phyloP scores from a whole-genome alignment of 2,888 invertebrate genomes.

The Alloplasta piceator region DNA sequence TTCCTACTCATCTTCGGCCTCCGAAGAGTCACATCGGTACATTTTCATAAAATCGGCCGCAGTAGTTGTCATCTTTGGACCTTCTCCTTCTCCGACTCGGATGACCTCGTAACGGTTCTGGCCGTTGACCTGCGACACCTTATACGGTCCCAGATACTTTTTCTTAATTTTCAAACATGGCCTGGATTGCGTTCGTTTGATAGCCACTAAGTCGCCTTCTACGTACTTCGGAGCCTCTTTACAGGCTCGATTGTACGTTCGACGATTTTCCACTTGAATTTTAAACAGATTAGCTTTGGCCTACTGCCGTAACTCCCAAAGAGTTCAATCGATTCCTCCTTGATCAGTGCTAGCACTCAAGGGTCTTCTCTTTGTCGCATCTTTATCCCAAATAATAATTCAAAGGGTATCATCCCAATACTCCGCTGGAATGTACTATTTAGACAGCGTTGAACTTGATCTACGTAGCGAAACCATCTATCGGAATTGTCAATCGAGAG shows the following conservation, averaged over 20 bases:
- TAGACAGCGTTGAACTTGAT: slow-evolving; percentile 4
- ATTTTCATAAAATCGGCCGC: background rate
- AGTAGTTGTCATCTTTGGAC: too few relatives aligned
- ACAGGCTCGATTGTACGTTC: slow-evolving; percentile 7
- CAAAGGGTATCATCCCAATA: too few relatives aligned
- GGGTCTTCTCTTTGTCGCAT: slow-evolving; percentile 13
- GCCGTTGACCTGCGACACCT: slow-evolving; percentile 10
- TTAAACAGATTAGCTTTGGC: background rate
- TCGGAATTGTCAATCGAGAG: too few relatives aligned
- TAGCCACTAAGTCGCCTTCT: too few relatives aligned
- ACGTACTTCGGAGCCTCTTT: slow-evolving; percentile 7
- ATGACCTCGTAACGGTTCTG: slow-evolving; percentile 28
- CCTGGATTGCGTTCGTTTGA: slow-evolving; percentile 21
- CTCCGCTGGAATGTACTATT: too few relatives aligned
- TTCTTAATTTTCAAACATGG: slow-evolving; percentile 18
- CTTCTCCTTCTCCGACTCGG: slow-evolving; percentile 24
- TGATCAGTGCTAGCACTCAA: background rate
- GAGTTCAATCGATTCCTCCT: too few relatives aligned
- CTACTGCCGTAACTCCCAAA: slow-evolving; percentile 3
- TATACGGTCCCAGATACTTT: slow-evolving; percentile 26
- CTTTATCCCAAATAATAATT: background rate
- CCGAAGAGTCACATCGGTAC: background rate
- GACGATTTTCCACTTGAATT: slow-evolving; percentile 19
- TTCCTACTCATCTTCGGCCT: too few relatives aligned
- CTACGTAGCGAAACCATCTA: slow-evolving; percentile 55